A percentile compares a stretch with the other conserved stretches of the same genome.
Conservation (phyloP, 2,888 invertebrate genomes). For the Polietes domitor region DNA sequence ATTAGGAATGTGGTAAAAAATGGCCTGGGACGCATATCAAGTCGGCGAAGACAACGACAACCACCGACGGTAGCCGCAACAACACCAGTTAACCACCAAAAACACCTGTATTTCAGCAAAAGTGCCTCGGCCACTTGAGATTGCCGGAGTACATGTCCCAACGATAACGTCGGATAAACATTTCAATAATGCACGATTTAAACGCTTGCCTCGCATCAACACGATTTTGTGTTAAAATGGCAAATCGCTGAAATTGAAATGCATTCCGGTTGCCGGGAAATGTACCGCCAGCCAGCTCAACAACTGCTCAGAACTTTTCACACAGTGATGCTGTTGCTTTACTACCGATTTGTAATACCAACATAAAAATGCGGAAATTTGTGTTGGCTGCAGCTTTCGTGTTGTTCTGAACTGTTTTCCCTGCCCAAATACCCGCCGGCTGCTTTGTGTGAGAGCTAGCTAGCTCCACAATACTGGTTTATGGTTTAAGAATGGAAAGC, state of each 20-base stretch:
- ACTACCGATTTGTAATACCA: neutral
- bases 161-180: constrained; percentile 29
- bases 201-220: constrained; percentile 9
- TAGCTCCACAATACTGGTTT: constrained; percentile 1
- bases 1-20: neutral
- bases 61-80: neutral
- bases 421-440: neutral
- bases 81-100: neutral
- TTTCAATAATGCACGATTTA: constrained; percentile 50
- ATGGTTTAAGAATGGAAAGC: constrained; percentile 4
- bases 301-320: constrained; percentile 48
- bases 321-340: neutral
- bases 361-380: constrained; percentile 32
- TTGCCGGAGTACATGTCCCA: neutral
- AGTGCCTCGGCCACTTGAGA: constrained; percentile 6
- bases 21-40: neutral
- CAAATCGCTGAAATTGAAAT: too few relatives aligned
- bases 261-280: constrained; percentile 40
- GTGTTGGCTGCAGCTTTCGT: neutral
- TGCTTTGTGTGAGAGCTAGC: neutral
- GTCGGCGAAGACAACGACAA: too few relatives aligned
- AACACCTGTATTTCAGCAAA: constrained; percentile 9
- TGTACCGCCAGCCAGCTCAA: neutral
- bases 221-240: neutral
- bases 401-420: neutral